Percentiles rank a stretch among this genome's conserved stretches.
phyloP scores from a whole-genome alignment of 2,888 invertebrate genomes.

The Drosophila conformis region DNA sequence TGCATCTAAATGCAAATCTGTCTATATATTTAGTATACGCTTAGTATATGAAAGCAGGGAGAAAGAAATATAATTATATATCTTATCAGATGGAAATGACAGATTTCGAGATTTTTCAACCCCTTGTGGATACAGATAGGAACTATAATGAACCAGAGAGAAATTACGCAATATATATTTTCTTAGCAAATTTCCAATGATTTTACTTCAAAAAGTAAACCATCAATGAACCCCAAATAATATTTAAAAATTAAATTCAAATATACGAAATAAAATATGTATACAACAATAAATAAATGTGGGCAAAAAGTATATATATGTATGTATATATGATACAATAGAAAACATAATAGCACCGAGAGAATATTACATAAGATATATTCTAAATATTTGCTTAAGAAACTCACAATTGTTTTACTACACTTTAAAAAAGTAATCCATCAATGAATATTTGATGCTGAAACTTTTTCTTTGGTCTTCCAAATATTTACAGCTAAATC shows the following conservation, averaged over 20 bases:
- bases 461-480: neutral
- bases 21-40: neutral
- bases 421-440: constrained; percentile 14
- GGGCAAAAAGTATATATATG: neutral
- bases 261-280: neutral
- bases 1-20: neutral
- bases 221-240: neutral
- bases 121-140: neutral
- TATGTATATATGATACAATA: neutral
- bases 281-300: neutral
- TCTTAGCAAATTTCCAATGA: neutral
- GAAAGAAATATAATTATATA: neutral
- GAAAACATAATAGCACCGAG: neutral
- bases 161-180: neutral
- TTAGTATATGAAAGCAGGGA: neutral
- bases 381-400: neutral
- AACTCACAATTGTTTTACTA: neutral
- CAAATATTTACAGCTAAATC: constrained; percentile 1
- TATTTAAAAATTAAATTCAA: neutral
- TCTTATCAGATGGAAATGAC: neutral
- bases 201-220: neutral
- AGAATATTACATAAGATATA: neutral
- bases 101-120: too few species aligned
- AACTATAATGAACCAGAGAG: neutral
- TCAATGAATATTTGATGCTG: neutral